Conservation (phyloP, 2,888 invertebrate species). For the Euphydryas editha region DNA sequence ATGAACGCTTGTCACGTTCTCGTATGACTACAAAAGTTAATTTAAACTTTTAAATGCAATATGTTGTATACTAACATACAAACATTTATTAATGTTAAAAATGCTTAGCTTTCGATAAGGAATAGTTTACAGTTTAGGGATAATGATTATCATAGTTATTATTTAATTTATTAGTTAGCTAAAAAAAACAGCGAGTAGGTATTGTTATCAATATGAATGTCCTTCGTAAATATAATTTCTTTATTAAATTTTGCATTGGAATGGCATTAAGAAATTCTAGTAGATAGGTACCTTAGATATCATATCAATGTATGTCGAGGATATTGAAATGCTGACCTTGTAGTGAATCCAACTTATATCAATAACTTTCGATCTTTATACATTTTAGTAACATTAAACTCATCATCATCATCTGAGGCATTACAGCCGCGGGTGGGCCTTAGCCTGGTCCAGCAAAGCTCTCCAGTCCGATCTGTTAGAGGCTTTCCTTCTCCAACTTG, state of each 20-base stretch:
- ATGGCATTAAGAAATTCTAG: neutral
- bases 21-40: slow-evolving; percentile 16
- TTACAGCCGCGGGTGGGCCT: too few species aligned
- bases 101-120: too few species aligned
- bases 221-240: neutral
- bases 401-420: neutral
- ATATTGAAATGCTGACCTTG: neutral
- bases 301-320: neutral
- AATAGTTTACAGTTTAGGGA: too few species aligned
- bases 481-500: too few species aligned
- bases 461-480: too few species aligned
- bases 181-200: too few species aligned
- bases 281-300: neutral
- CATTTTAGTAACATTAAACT: neutral
- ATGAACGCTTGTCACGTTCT: slow-evolving; percentile 21
- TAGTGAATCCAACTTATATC: neutral
- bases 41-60: slow-evolving; percentile 7
- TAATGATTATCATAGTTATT: too few species aligned
- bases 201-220: too few species aligned
- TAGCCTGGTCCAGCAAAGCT: too few species aligned
- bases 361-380: too few species aligned
- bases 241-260: neutral
- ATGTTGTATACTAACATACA: neutral
- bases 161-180: too few species aligned
- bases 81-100: neutral